These are phyloP conservation scores for Macaria liturata DNA, from an alignment of 2,888 invertebrate genomes.

Conservation along the genomic window DNA sequence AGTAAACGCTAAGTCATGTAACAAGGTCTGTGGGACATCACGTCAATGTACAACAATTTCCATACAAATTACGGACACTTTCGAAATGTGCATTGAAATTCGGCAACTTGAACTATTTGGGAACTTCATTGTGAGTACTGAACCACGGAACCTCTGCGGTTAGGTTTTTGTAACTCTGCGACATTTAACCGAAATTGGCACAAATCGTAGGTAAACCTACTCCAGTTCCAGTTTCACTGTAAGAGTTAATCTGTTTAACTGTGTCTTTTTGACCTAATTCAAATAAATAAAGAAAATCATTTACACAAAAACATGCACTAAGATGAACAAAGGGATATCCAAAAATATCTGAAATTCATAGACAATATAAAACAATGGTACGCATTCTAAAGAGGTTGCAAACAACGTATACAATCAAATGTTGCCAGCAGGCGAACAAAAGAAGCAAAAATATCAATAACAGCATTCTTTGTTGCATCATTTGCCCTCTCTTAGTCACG, in stretches of 20 bases:
- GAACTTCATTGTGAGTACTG: slow-evolving; percentile 58
- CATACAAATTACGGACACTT: slow-evolving; percentile 77
- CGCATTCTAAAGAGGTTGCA: too few species aligned
- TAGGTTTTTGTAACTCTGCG: slow-evolving; percentile 15
- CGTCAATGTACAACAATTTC: slow-evolving; percentile 66
- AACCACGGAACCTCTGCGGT: slow-evolving; percentile 29
- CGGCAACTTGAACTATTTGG: slow-evolving; percentile 56
- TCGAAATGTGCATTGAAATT: slow-evolving; percentile 73
- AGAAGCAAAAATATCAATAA: slow-evolving; percentile 13
- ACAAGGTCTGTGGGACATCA: slow-evolving; percentile 66
- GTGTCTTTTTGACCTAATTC: too few species aligned
- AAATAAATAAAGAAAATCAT: too few species aligned
- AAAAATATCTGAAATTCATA: too few species aligned
- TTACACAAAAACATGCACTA: neutral
- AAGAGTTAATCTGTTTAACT: too few species aligned
- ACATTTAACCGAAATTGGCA: slow-evolving; percentile 2
- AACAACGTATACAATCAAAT: neutral
- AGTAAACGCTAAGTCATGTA: slow-evolving; percentile 62
- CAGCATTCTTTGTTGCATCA: slow-evolving; percentile 53
- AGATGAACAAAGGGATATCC: neutral
- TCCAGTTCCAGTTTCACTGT: too few species aligned
- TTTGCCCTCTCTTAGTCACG: slow-evolving; percentile 59
- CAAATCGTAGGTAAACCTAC: too few species aligned
- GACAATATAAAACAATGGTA: too few species aligned
- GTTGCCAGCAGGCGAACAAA: neutral